Conservation (phyloP, 2,888 invertebrate species). For the Tortrix viridana region DNA sequence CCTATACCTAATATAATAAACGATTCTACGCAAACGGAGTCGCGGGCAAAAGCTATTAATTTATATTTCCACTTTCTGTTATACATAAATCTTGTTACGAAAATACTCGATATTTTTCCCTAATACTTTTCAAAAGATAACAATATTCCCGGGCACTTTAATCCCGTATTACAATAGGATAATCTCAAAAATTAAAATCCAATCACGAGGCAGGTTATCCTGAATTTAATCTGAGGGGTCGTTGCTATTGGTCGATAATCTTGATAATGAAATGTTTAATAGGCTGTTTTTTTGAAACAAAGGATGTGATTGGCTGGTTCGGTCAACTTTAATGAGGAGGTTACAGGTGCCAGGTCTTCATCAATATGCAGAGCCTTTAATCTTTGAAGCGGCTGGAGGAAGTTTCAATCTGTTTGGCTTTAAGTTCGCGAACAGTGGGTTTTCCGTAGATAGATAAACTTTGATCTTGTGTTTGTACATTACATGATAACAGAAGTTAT, state of each 20-base stretch:
- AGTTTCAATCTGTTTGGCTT: background rate
- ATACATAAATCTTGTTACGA: background rate
- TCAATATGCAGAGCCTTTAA: conserved; percentile 18
- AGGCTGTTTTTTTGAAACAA: conserved; percentile 38
- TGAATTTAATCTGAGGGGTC: conserved; percentile 6
- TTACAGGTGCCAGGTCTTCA: background rate
- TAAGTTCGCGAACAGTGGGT: background rate
- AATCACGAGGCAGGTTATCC: background rate
- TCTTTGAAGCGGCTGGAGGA: background rate
- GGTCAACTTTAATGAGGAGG: conserved; percentile 14
- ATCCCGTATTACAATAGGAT: conserved; percentile 5
- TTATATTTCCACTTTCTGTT: no score
- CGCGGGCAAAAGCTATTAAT: no score
- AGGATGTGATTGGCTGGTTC: conserved; percentile 22
- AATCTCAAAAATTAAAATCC: conserved; percentile 8
- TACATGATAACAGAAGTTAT: no score
- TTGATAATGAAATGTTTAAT: conserved; percentile 48
- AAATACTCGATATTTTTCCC: background rate
- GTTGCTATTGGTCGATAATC: background rate
- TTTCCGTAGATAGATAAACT: background rate
- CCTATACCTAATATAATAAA: no score
- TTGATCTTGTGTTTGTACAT: no score
- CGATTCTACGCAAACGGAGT: no score
- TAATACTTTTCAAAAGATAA: conserved; percentile 6
- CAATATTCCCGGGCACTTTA: conserved; percentile 3